Base-by-base conservation (phyloP, 2,888 invertebrate genomes). In the Tenthredo scrophulariae region DNA sequence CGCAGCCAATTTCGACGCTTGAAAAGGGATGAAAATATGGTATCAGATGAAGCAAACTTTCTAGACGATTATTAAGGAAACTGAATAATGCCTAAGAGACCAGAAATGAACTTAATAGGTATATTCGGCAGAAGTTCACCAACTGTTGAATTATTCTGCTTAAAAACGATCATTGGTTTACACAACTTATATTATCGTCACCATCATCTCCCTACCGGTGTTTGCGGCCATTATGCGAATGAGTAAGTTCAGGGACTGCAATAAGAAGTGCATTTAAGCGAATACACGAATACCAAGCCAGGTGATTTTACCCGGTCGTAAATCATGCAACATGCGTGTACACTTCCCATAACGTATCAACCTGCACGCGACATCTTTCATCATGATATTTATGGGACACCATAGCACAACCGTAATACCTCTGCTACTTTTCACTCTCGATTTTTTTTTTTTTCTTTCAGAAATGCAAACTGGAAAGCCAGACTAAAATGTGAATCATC, bases 351-450 rank as follows among this genome's bases (percentile, higher is more conserved):
- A 62, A 80, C 62, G 15, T 62, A 80, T 80, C 58, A 80, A n/a
- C 80, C 37, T 33, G 80, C 80, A 80, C 80, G 80, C 80, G 62
- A 80, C 80, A 80, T 62, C 80, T 62, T 80, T 62, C 40, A 80
- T 62, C 80, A 62, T 62, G 80, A 62, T 80, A 58, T 80, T 54
- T 58, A 13, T 58, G 37, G n/a, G n/a, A 79, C 9, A 79, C 37
- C n/a, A 22, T 37, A 79, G 9, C 26, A 72, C 70, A 18, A 37
- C 40, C 18, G 54, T 29, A 46, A 54, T 77, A 6, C 40, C 43
- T 74, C 9, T 22, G n/a, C 40, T 74, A 40, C 43, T 13, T 43
- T 74, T 74, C 6, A 6, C 43, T 67, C 29, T 15, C 26, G n/a
- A 10, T 62, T 22, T 26, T 29, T 50, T 37, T 29, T 29, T 29